Evolutionary conservation across 37 sponge, comb jelly and placozoan species (phyloP).

Genomic region (Eunapius fragilis): DNA sequence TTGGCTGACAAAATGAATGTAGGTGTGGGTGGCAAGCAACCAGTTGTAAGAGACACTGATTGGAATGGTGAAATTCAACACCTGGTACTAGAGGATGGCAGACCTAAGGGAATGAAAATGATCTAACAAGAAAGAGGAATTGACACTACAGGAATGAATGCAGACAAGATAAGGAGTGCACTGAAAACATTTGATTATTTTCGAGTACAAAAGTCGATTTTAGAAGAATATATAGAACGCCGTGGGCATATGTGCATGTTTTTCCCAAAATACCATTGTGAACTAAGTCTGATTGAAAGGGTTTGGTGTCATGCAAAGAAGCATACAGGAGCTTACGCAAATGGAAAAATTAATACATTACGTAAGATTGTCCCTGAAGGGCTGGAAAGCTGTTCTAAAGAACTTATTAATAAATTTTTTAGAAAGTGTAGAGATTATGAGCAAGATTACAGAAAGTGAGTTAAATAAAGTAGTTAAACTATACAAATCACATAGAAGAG

Average conservation of each 20-base stretch:
- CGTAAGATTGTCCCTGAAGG: neutral
- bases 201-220: neutral
- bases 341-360: neutral
- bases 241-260: neutral
- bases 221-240: neutral
- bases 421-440: constrained; percentile 27
- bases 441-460: constrained; percentile 1
- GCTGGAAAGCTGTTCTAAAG: constrained; percentile 5
- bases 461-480: constrained; percentile 16
- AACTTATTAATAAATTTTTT: constrained; percentile 20
- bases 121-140: constrained; percentile 55
- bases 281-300: neutral
- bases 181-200: constrained; percentile 36
- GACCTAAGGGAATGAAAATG: constrained; percentile 25
- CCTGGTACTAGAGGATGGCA: constrained; percentile 27
- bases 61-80: constrained; percentile 34
- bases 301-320: constrained; percentile 19
- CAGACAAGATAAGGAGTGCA: constrained; percentile 28
- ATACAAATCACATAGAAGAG: neutral
- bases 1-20: constrained; percentile 54
- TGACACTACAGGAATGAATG: constrained; percentile 34
- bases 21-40: constrained; percentile 54
- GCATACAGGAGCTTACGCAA: constrained; percentile 5
- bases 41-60: constrained; percentile 39
- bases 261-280: constrained; percentile 4